A percentile compares a stretch with the other conserved stretches of the same genome.
phyloP scores from a whole-genome alignment of 64 coral and sea anemone species.

The Platygyra sinensis region DNA sequence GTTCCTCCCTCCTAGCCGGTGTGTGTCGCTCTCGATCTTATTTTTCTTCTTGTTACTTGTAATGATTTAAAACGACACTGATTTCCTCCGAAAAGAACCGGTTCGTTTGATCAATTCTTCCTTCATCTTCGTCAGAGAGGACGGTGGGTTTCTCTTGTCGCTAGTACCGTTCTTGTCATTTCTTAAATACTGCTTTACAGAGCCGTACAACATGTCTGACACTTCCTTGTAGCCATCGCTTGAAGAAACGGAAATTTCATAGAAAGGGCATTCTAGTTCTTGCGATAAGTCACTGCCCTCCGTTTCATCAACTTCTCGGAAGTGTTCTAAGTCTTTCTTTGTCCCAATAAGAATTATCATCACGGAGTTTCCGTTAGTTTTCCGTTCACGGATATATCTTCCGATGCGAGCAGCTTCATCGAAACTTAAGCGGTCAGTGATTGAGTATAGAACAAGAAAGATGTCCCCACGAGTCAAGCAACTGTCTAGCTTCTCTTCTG shows the following conservation, averaged over 20 bases:
- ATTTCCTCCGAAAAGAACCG: constrained; percentile 83
- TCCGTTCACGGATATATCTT: constrained; percentile 66
- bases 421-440: constrained; percentile 74
- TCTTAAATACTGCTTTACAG: constrained; percentile 65
- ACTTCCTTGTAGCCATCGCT: constrained; percentile 89
- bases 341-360: constrained; percentile 77
- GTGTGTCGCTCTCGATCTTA: no score
- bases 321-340: constrained; percentile 81
- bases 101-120: constrained; percentile 77
- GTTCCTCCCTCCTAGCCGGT: no score
- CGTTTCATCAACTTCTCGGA: constrained; percentile 81
- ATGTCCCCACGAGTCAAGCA: constrained; percentile 68
- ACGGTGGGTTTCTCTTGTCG: constrained; percentile 23
- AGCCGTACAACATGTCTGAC: constrained; percentile 63
- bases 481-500: constrained; percentile 66
- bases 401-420: constrained; percentile 78
- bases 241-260: constrained; percentile 78
- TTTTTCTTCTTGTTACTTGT: neutral
- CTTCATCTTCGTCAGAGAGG: constrained; percentile 87
- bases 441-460: constrained; percentile 88
- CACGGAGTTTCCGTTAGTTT: constrained; percentile 51
- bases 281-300: constrained; percentile 81
- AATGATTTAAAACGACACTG: constrained; percentile 43
- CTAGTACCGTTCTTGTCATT: constrained; percentile 50
- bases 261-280: constrained; percentile 85